A percentile compares a stretch with the other conserved stretches of the same genome.
Conservation (phyloP, 2,888 invertebrate species). For the Noctua pronuba region DNA sequence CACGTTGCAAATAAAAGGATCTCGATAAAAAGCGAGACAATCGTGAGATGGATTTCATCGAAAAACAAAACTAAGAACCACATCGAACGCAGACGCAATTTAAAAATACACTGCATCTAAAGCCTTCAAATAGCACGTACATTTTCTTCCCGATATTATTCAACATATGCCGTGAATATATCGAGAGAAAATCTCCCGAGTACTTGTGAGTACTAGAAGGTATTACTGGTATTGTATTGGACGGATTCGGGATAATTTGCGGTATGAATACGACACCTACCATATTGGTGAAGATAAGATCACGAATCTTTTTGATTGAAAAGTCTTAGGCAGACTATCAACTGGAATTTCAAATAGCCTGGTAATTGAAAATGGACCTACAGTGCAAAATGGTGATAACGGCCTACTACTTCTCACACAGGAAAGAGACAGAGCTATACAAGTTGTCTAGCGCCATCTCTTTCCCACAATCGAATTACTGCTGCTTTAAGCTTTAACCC, state of each 20-base stretch:
- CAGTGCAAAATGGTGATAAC: too few species aligned
- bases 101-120: constrained; percentile 22
- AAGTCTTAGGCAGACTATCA: too few species aligned
- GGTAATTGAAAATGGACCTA: too few species aligned
- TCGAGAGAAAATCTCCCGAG: constrained; percentile 27
- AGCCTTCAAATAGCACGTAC: constrained; percentile 24
- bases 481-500: too few species aligned
- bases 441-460: too few species aligned
- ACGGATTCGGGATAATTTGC: constrained; percentile 5
- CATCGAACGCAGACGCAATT: neutral
- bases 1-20: neutral
- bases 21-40: constrained; percentile 1
- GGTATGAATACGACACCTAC: neutral
- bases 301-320: too few species aligned
- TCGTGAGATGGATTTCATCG: constrained; percentile 10
- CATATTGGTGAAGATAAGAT: too few species aligned
- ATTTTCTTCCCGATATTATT: constrained; percentile 31
- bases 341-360: too few species aligned
- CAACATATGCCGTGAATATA: constrained; percentile 33
- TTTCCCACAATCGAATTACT: too few species aligned
- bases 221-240: constrained; percentile 30
- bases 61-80: constrained; percentile 6
- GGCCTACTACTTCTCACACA: too few species aligned
- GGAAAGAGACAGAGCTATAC: too few species aligned
- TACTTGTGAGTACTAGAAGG: constrained; percentile 11